Percentiles rank a stretch among this genome's conserved stretches.
phyloP scores from a whole-genome alignment of 1,140 invertebrate species.

The Trinorchestia longiramus region DNA sequence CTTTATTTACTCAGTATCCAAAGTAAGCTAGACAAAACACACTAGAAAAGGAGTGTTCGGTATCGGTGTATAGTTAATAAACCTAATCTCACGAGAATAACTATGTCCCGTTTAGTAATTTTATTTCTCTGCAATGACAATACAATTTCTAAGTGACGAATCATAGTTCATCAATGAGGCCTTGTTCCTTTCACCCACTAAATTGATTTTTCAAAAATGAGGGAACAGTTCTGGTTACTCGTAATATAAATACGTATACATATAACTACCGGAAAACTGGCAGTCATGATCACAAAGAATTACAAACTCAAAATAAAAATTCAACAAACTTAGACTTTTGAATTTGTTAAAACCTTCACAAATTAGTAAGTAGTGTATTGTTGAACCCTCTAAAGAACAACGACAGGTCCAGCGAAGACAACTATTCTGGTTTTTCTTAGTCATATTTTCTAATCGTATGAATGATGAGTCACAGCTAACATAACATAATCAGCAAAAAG shows the following conservation, averaged over 20 bases:
- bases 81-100: neutral
- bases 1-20: neutral
- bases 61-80: neutral
- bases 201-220: neutral
- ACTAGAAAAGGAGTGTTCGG: neutral
- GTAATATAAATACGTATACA: neutral
- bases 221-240: neutral
- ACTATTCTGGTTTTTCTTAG: neutral
- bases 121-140: neutral
- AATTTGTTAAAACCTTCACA: too few relatives aligned
- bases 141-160: neutral
- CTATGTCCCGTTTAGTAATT: too few relatives aligned
- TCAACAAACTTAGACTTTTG: neutral
- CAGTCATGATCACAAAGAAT: neutral
- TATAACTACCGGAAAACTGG: neutral
- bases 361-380: too few relatives aligned
- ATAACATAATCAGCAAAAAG: too few relatives aligned
- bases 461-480: neutral
- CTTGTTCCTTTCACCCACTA: neutral
- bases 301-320: neutral
- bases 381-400: neutral
- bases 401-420: neutral
- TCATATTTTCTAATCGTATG: neutral
- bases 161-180: neutral
- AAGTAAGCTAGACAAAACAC: neutral